phyloP scores from a whole-genome alignment of 53 echinoderm and acorn worm species.

The Holothuria scabra region DNA sequence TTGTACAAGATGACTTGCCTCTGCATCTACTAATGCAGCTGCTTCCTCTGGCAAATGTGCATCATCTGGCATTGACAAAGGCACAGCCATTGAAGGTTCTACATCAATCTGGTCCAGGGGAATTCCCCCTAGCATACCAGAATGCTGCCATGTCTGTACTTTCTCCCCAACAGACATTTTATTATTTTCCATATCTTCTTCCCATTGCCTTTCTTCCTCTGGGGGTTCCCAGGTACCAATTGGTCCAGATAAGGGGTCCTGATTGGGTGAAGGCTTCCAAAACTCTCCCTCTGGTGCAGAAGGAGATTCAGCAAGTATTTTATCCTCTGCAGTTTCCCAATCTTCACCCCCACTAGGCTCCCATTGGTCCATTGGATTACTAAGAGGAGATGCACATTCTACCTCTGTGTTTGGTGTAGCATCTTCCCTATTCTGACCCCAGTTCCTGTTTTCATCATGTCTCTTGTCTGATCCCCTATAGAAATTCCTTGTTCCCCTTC shows the following conservation, averaged over 20 bases:
- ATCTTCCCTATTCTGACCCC: constrained; percentile 26
- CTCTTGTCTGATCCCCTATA: constrained; percentile 24
- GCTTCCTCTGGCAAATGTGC: not conserved
- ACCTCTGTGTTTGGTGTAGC: constrained; percentile 20
- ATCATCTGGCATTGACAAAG: not conserved
- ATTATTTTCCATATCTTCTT: constrained; percentile 47
- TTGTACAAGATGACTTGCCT: constrained; percentile 8
- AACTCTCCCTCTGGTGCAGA: constrained; percentile 27
- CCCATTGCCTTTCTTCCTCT: constrained; percentile 41
- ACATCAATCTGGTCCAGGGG: not conserved
- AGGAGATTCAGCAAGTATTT: constrained; percentile 26
- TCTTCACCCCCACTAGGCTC: constrained; percentile 52
- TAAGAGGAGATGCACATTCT: constrained; percentile 12
- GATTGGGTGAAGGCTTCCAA: constrained; percentile 41
- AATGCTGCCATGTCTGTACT: constrained; percentile 39
- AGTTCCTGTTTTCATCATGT: constrained; percentile 20
- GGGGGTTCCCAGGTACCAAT: constrained; percentile 49
- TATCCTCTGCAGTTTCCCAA: constrained; percentile 44
- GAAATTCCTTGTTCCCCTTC: constrained; percentile 22
- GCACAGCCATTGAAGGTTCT: not conserved
- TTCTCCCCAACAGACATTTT: constrained; percentile 46
- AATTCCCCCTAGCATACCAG: constrained; percentile 2
- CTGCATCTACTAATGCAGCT: not conserved
- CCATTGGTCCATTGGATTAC: constrained; percentile 45
- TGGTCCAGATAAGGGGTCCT: constrained; percentile 41